Evolutionary conservation across 2,888 invertebrate species (phyloP).

Genomic region (Uropetala carovei): DNA sequence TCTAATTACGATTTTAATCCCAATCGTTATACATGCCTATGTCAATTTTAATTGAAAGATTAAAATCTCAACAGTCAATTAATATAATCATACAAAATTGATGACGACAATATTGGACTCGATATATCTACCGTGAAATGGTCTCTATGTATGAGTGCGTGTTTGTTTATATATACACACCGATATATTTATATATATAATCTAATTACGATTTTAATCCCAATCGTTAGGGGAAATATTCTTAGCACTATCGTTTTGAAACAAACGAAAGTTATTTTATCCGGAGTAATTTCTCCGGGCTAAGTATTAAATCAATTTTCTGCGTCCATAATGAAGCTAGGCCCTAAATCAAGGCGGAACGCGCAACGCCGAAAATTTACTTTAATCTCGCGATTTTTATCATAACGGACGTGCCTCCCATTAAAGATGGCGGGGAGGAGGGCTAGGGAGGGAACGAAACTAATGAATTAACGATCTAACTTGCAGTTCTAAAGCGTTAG

Average conservation of each 20-base stretch:
- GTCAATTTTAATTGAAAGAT: too few species aligned
- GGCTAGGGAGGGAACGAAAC: constrained; percentile 28
- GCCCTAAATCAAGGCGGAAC: constrained; percentile 41
- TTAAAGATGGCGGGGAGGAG: constrained; percentile 31
- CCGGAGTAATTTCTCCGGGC: neutral
- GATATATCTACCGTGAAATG: too few species aligned
- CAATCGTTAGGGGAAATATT: neutral
- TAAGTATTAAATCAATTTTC: constrained; percentile 48
- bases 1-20: too few species aligned
- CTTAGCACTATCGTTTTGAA: neutral
- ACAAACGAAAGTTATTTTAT: neutral
- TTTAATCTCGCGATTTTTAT: constrained; percentile 61
- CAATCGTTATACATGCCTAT: too few species aligned
- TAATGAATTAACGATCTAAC: constrained; percentile 63
- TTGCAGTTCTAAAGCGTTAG: constrained; percentile 58
- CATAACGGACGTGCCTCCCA: constrained; percentile 46
- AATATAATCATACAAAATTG: too few species aligned
- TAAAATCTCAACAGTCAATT: too few species aligned
- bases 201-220: too few species aligned
- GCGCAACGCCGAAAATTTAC: constrained; percentile 41
- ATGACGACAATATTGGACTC: too few species aligned
- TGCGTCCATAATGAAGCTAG: constrained; percentile 21
- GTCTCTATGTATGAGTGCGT: too few species aligned
- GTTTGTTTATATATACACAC: too few species aligned
- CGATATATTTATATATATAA: too few species aligned